These are phyloP conservation scores for Pachypsylla venusta DNA, from an alignment of 1,140 invertebrate genomes.

Conservation along the genomic window DNA sequence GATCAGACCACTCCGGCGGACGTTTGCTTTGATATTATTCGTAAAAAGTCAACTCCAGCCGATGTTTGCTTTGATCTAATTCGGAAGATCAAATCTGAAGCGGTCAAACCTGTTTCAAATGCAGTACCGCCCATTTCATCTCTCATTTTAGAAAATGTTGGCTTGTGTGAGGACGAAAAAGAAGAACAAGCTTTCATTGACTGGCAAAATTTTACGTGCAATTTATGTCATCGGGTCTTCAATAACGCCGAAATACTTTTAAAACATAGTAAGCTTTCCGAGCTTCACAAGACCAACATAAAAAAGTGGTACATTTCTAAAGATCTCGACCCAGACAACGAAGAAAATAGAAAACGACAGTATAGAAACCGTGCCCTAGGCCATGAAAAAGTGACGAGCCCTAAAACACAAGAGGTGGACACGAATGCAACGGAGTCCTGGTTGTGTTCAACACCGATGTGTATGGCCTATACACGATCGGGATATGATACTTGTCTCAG, in stretches of 20 bases:
- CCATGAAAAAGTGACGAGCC: neutral
- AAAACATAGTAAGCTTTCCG: slow-evolving; percentile 2
- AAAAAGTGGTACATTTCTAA: neutral
- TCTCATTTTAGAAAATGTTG: neutral
- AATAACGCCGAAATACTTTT: neutral
- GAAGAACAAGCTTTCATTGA: slow-evolving; percentile 2
- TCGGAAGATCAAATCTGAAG: neutral
- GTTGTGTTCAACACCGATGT: neutral
- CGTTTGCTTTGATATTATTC: slow-evolving; percentile 4
- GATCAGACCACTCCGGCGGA: neutral
- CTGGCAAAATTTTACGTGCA: slow-evolving; percentile 2
- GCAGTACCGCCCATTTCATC: neutral
- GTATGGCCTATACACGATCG: neutral
- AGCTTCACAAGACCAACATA: neutral
- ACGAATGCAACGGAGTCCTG: neutral
- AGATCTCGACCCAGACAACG: neutral
- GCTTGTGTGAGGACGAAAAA: neutral
- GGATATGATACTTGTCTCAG: neutral
- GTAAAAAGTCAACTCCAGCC: neutral
- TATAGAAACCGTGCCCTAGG: neutral
- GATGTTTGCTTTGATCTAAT: slow-evolving; percentile 4
- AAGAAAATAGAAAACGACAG: slow-evolving; percentile 2
- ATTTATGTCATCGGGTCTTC: neutral
- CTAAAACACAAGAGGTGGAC: neutral
- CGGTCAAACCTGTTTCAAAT: neutral